Percentiles rank a stretch among this genome's conserved stretches.
phyloP scores from a whole-genome alignment of 2,888 invertebrate genomes.

The Andrena trimmerana region DNA sequence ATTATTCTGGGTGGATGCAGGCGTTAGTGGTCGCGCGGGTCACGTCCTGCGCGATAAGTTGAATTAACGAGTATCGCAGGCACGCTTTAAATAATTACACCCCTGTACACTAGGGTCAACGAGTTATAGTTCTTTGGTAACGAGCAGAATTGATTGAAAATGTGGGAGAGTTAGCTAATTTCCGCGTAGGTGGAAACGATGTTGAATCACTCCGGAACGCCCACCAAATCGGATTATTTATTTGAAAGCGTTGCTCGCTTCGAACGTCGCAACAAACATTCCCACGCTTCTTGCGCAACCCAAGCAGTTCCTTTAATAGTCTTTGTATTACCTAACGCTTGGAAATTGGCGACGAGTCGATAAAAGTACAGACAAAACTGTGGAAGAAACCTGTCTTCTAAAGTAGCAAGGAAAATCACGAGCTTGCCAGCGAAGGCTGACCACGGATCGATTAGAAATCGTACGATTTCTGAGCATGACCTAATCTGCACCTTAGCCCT shows the following conservation, averaged over 20 bases:
- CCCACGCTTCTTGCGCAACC: constrained; percentile 35
- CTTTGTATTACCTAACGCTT: constrained; percentile 3
- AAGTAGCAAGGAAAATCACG: neutral
- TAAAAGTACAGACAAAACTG: neutral
- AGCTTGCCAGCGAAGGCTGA: too few species aligned
- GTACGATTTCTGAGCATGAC: neutral
- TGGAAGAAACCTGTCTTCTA: neutral
- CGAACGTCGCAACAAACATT: constrained; percentile 13
- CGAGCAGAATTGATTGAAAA: too few species aligned
- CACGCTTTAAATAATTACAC: neutral
- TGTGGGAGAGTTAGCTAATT: constrained; percentile 10
- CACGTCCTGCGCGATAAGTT: neutral
- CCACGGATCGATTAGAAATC: neutral
- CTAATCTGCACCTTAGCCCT: neutral
- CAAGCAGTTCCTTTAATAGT: neutral
- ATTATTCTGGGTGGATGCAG: constrained; percentile 14
- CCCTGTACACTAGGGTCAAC: neutral
- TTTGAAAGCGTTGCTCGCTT: constrained; percentile 22
- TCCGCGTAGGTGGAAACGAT: constrained; percentile 12
- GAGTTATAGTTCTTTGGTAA: neutral
- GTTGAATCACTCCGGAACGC: constrained; percentile 7
- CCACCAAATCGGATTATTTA: constrained; percentile 38
- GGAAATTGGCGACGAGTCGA: neutral
- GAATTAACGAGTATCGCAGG: neutral
- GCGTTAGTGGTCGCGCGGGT: neutral